Base-by-base conservation (phyloP, 2,113 vertebrate species). In the Lasiurus cinereus region DNA sequence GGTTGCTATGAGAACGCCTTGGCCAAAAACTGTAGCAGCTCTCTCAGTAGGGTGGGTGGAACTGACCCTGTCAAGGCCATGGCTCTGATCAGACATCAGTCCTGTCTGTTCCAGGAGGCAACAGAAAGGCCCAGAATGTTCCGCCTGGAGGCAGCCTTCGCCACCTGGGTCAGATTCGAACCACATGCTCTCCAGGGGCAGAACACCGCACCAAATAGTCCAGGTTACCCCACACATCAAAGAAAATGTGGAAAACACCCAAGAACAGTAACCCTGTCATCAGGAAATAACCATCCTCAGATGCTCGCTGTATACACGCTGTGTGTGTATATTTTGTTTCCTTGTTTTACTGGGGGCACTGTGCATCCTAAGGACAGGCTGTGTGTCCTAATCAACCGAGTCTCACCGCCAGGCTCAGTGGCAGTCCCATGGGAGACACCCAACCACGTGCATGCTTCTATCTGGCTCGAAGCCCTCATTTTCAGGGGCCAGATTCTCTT, bases 351-450 rank as follows among this genome's bases (percentile, higher is more conserved):
- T 5, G 46, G 33, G 54, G 46, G 39, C 8, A 33, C 19, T 9
- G 31, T 12, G 67, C 29, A 62, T 62, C 43, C 52, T 5, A 9
- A 36, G 52, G 39, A 46, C 19, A 21, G 64, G 73, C 18, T 2
- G 3, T 21, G 2, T 6, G 21, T 15, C 56, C 21, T 0, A 6
- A 0, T 1, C 29, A 1, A 1, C 0, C 0, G 12, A 9, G 4
- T 6, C 64, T 19, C 29, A 1, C 36, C 0, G 1, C 6, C 43
- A 2, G 33, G 56, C 22, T 15, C 4, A 0, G 39, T 1, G 29
- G 16, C 8, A 0, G 80, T 3, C 6, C 29, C 0, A 1, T 0
- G 21, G 64, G 2, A 8, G 8, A 22, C 27, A 10, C 7, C 3
- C 0, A 50, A 14, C 62, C 5, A 21, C 8, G 6, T 2, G 16